These are phyloP conservation scores for Gymnothorax javanicus DNA, from an alignment of 2,797 vertebrate genomes.

Conservation along the genomic window DNA sequence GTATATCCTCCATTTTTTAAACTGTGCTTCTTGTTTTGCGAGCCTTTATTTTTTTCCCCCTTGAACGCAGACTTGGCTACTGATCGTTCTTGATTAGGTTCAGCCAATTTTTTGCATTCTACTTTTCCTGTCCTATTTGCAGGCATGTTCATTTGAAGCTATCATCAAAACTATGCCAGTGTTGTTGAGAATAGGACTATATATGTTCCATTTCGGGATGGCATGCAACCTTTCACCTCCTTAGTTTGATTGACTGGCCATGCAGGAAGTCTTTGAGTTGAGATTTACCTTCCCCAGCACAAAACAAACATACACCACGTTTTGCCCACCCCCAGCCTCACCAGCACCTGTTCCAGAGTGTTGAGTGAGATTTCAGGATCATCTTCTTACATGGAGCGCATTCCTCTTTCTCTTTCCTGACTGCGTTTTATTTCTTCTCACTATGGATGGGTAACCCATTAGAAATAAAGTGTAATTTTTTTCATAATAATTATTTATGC, in stretches of 20 bases:
- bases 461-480: neutral
- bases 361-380: neutral
- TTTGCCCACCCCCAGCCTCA: neutral
- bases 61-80: neutral
- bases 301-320: conserved; percentile 1
- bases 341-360: neutral
- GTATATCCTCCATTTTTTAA: neutral
- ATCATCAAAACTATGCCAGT: neutral
- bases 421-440: neutral
- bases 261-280: neutral
- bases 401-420: neutral
- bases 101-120: neutral
- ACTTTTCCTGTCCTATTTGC: neutral
- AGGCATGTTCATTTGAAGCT: neutral
- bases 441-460: neutral
- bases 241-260: conserved; percentile 20
- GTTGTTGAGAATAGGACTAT: neutral
- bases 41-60: neutral
- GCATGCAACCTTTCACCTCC: conserved; percentile 13
- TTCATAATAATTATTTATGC: neutral
- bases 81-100: neutral
- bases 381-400: neutral
- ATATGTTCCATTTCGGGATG: neutral
- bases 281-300: neutral
- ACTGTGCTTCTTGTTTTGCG: neutral